Evolutionary conservation across 2,888 invertebrate genomes (phyloP), one percentile per base, ranked within the genome.

Genomic region (Lamellibrachia columna): DNA sequence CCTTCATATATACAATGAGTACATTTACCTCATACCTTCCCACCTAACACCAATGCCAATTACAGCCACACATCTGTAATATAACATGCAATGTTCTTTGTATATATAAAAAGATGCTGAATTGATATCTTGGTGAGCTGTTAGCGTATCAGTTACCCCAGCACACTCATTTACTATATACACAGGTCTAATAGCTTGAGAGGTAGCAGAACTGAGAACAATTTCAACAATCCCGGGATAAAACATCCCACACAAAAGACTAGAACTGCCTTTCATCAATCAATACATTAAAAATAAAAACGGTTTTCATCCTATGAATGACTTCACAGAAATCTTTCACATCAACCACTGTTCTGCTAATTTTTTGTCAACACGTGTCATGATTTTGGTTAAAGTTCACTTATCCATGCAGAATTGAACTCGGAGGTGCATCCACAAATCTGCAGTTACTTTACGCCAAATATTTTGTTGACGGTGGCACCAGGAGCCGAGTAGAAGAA

Each of bases 401-500:
- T 90, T 90, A 15, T 90, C n/a, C n/a, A 90, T 15, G n/a, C 15
- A 91, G 9, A 91, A 91, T n/a, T 91, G 91, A 22, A 53, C 91
- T 11, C 28, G 28, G 9, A 53, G 7, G 91, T 52, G 7, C 11
- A 22, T n/a, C 53, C 91, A 22, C 28, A 58, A 53, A 22, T 91
- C 91, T 52, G 53, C 8, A 3, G 91, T 91, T 90, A 93, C 15
- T 53, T 58, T 6, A 53, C 40, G 6, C 93, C 93, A 90, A 92
- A 92, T 55, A 94, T 93, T 75, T 93, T 93, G 40, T 93, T 75
- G 58, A 93, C 93, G n/a, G 92, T 91, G 11, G 93, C 93, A 1
- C 93, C 93, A 0, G 94, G 94, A 15, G 93, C 91, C 9, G 92
- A 92, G 93, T 94, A 94, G 90, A 94, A 90, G 91, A 94, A 94